Percentiles rank a stretch among this genome's conserved stretches.
Conservation (phyloP, 2,113 vertebrate genomes). For the Puffinus mauretanicus region DNA sequence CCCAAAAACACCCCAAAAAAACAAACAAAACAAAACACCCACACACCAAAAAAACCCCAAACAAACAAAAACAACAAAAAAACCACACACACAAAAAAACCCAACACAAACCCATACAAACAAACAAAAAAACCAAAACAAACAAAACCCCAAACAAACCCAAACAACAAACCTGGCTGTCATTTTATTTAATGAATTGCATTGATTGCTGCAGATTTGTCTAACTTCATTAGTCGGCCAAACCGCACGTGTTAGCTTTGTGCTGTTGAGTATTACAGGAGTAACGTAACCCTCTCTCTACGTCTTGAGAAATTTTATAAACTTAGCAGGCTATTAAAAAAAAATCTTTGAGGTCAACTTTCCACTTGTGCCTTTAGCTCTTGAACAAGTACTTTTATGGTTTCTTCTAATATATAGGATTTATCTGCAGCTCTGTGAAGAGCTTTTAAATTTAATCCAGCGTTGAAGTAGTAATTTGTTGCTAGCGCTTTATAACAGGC, state of each 20-base stretch:
- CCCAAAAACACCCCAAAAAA: too few relatives aligned
- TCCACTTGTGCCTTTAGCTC: constrained; percentile 75
- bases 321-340: constrained; percentile 61
- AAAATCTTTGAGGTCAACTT: constrained; percentile 73
- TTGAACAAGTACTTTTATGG: constrained; percentile 69
- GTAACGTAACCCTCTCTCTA: background rate
- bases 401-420: constrained; percentile 71
- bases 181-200: background rate
- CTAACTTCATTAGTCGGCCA: background rate
- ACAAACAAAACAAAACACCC: background rate
- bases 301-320: constrained; percentile 63
- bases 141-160: background rate
- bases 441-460: constrained; percentile 77
- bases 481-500: constrained; percentile 57
- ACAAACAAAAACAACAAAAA: background rate
- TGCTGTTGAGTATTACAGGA: background rate
- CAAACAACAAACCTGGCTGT: background rate
- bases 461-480: constrained; percentile 72
- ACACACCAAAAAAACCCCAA: background rate
- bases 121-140: background rate
- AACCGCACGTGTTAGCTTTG: background rate
- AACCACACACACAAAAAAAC: background rate
- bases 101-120: background rate
- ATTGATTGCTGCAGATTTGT: background rate
- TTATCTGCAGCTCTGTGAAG: constrained; percentile 75